Evolutionary conservation across 2,113 vertebrate genomes (phyloP), one percentile per base, ranked within the genome.

Genomic region (Leucoraja erinaceus): DNA sequence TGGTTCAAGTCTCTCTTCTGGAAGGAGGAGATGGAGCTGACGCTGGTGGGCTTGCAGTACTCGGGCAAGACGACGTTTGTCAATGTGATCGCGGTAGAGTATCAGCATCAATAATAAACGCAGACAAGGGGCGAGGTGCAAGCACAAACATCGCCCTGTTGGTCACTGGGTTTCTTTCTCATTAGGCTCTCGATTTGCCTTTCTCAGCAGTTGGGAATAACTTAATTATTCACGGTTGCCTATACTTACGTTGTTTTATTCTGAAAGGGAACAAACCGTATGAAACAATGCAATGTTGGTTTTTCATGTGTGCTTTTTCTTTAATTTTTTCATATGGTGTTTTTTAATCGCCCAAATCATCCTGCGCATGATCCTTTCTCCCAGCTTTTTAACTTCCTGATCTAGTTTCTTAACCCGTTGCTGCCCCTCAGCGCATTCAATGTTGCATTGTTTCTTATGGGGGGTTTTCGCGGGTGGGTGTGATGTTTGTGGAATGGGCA

Each of bases 21-120:
- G 97, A 98, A 97, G 95, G 97, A 98, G 94, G 97, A 98, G 95
- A 98, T 98, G 97, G 97, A 98, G 96, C 95, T 98, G 93, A 98
- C 97, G 20, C 95, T 98, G 94, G 97, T 98, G 93, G 97, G 97
- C 93, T 96, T 98, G 94, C 97, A 98, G 94, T 97, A 97, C 94
- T 98, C 97, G 66, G 97, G 97, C 77, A 98, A 98, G 97, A 98
- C 97, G 81, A 98, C 97, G 94, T 98, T 98, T 95, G 97, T 98
- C 93, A 98, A 98, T 95, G 97, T 98, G 94, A 97, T 98, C 94
- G 97, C 97, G 94, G 97, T 97, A 95, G 66, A 54, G 77, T 33
- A 18, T 61, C 28, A 5, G 83, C 10, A 8, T 28, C 31, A 31
- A 18, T 18, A 18, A 72, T 72, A 22, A 18, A 54, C 61, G 92